Percentiles rank a stretch among this genome's conserved stretches.
Evolutionary conservation across 2,113 vertebrate genomes (phyloP).

Genomic region (Syngnathus typhle): DNA sequence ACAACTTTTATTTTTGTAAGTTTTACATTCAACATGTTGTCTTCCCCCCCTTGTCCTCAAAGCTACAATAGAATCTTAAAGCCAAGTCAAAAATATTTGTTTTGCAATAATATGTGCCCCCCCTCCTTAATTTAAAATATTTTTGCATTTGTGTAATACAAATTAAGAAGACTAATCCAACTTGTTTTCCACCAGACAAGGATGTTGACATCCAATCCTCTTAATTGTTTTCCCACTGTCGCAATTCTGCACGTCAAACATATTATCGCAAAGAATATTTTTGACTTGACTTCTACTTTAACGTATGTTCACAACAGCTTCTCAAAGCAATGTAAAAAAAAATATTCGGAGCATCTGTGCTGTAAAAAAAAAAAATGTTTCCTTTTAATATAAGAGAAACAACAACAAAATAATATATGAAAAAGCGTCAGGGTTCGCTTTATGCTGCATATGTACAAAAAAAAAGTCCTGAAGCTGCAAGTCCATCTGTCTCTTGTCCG

Average conservation of each 20-base stretch:
- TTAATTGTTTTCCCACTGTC: no score
- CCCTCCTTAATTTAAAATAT: no score
- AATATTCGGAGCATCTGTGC: conserved; percentile 47
- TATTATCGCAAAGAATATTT: no score
- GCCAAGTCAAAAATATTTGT: no score
- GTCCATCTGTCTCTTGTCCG: conserved; percentile 23
- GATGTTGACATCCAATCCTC: no score
- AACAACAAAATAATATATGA: conserved; percentile 48
- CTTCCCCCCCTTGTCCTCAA: conserved; percentile 57
- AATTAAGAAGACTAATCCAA: no score
- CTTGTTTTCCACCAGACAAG: no score
- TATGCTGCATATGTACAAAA: conserved; percentile 63
- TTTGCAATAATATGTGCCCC: no score
- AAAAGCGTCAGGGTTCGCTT: conserved; percentile 50
- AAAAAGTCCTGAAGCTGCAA: conserved; percentile 64
- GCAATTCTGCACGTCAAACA: no score
- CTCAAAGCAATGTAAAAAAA: conserved; percentile 45
- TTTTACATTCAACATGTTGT: conserved; percentile 72
- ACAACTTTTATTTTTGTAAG: conserved; percentile 43
- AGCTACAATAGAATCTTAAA: conserved; percentile 61
- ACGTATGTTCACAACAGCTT: conserved; percentile 62
- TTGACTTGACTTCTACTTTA: not conserved
- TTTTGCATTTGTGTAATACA: no score
- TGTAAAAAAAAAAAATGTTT: conserved; percentile 59
- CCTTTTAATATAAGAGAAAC: conserved; percentile 59